These are phyloP conservation scores for Erethizon dorsatum DNA, from an alignment of 2,797 vertebrate species.

Conservation along the genomic window DNA sequence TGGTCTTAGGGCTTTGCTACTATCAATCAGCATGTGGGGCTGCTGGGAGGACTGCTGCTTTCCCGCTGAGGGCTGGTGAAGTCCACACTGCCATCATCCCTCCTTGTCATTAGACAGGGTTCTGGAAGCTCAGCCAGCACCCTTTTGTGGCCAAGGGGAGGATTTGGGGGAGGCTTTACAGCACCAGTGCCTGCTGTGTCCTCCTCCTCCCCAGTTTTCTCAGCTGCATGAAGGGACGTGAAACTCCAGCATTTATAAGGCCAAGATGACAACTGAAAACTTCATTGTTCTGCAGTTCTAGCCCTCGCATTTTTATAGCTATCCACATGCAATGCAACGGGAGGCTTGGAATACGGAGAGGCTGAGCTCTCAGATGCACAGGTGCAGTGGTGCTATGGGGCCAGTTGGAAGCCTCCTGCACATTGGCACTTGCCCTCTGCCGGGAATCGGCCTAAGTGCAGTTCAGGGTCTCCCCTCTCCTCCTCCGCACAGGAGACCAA, in stretches of 20 bases:
- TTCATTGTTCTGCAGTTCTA: not conserved
- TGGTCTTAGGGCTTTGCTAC: rapidly evolving
- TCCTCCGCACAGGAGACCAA: rapidly evolving
- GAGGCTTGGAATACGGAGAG: rapidly evolving
- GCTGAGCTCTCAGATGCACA: not conserved
- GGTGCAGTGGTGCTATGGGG: too few relatives aligned
- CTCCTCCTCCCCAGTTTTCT: not conserved
- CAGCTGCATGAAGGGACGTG: not conserved
- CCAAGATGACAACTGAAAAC: not conserved
- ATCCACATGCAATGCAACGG: rapidly evolving
- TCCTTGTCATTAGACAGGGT: too few relatives aligned
- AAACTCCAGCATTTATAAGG: not conserved
- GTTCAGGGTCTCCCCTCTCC: too few relatives aligned
- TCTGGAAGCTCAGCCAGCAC: not conserved
- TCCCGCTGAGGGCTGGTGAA: not conserved
- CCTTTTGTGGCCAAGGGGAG: too few relatives aligned
- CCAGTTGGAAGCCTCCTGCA: rapidly evolving
- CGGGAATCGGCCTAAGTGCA: not conserved
- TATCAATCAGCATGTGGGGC: not conserved
- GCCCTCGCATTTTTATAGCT: not conserved
- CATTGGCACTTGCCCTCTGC: not conserved
- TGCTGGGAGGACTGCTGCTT: not conserved
- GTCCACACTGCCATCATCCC: rapidly evolving
- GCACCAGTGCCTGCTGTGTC: not conserved
- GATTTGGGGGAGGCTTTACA: not conserved